Percentiles rank a stretch among this genome's conserved stretches.
phyloP scores from a whole-genome alignment of 2,113 vertebrate genomes.

The Pungitius pungitius region DNA sequence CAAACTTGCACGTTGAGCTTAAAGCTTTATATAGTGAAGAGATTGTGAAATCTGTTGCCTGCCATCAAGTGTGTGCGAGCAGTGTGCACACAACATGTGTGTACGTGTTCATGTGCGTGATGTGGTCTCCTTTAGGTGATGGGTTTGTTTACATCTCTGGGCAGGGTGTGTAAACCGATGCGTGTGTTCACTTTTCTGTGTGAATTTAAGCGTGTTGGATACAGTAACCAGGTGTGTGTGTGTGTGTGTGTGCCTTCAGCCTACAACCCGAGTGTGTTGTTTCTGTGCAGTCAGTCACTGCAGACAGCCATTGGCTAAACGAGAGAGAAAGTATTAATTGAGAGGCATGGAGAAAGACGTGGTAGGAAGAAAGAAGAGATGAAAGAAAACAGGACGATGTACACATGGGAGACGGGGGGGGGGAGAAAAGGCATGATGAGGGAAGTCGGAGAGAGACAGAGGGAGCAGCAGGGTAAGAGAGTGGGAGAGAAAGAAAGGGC shows the following conservation, averaged over 20 bases:
- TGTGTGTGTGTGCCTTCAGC: conserved; percentile 9
- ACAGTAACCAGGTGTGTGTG: neutral
- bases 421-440: conserved; percentile 14
- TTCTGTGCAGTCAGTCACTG: conserved; percentile 64
- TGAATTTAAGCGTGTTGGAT: conserved; percentile 14
- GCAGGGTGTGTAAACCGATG: too few species aligned
- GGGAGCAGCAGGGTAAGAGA: conserved; percentile 28
- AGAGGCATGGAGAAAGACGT: conserved; percentile 37
- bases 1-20: too few species aligned
- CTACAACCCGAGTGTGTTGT: conserved; percentile 46
- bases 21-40: too few species aligned
- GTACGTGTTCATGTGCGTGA: too few species aligned
- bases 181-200: neutral
- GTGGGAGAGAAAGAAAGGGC: neutral
- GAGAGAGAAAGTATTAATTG: conserved; percentile 22
- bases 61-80: too few species aligned
- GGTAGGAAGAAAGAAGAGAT: conserved; percentile 53
- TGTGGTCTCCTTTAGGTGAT: too few species aligned
- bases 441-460: conserved; percentile 32
- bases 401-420: conserved; percentile 46
- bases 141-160: too few species aligned
- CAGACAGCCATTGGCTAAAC: conserved; percentile 60
- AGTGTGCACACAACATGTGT: too few species aligned
- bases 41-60: too few species aligned
- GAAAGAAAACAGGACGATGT: conserved; percentile 47